Percentiles rank a stretch among this genome's conserved stretches.
Evolutionary conservation across 2,797 vertebrate genomes (phyloP).

Genomic region (Trachurus trachurus): DNA sequence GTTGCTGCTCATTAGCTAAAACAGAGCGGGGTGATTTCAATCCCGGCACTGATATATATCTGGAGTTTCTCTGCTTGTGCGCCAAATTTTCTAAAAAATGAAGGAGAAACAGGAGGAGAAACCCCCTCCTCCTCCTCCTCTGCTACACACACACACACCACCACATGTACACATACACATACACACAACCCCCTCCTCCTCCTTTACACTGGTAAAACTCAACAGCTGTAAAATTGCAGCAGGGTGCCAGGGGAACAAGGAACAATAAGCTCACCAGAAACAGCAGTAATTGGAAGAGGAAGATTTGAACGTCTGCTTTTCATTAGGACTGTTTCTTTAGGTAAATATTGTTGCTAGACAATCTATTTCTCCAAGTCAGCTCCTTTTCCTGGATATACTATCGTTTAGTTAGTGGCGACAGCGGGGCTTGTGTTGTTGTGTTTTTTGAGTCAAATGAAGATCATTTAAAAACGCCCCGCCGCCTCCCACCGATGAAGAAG

Average conservation of each 20-base stretch:
- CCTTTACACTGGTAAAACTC: conserved; percentile 64
- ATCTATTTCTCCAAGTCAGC: conserved; percentile 50
- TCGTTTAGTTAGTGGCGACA: conserved; percentile 29
- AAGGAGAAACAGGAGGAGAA: conserved; percentile 28
- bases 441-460: conserved; percentile 46
- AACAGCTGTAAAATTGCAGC: conserved; percentile 79
- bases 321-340: conserved; percentile 73
- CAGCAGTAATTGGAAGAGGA: conserved; percentile 76
- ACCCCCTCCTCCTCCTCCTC: too few relatives aligned
- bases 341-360: conserved; percentile 74
- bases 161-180: too few relatives aligned
- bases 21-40: neutral
- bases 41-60: conserved; percentile 8
- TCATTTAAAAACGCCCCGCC: conserved; percentile 13
- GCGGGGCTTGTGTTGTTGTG: conserved; percentile 61
- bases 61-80: conserved; percentile 37
- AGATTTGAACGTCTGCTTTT: conserved; percentile 74
- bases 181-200: too few relatives aligned
- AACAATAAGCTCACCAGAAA: conserved; percentile 77
- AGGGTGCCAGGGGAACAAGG: conserved; percentile 70
- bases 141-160: too few relatives aligned
- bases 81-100: conserved; percentile 50
- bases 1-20: conserved; percentile 34
- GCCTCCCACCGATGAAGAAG: too few relatives aligned
- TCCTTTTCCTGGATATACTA: conserved; percentile 33